These are phyloP conservation scores for Chelonus insularis DNA, from an alignment of 1,140 invertebrate species.

Conservation along the genomic window DNA sequence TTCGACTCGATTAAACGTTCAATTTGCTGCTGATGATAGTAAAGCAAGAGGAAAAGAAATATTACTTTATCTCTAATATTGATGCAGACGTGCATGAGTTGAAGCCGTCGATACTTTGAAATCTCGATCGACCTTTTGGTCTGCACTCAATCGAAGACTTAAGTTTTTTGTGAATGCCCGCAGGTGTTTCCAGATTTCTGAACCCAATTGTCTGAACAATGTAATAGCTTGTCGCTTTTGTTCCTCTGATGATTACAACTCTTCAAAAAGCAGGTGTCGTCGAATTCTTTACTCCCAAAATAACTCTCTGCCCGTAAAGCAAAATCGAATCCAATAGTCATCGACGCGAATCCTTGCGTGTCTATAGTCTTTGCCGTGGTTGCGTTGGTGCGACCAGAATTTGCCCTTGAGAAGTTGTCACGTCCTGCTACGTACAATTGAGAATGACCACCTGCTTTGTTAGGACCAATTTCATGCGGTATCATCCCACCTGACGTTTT, in stretches of 20 bases:
- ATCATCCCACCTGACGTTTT: conserved; percentile 43
- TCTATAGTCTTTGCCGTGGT: conserved; percentile 13
- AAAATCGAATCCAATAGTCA: conserved; percentile 13
- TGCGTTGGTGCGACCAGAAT: conserved; percentile 22
- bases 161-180: not conserved
- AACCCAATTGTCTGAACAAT: not conserved
- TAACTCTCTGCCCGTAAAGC: no score
- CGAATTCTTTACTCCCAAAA: no score
- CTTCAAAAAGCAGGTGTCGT: conserved; percentile 10
- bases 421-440: conserved; percentile 24
- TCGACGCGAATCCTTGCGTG: conserved; percentile 31
- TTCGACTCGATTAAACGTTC: conserved; percentile 44
- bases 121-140: conserved; percentile 20
- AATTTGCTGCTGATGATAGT: conserved; percentile 39
- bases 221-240: not conserved
- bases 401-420: conserved; percentile 22
- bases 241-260: not conserved
- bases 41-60: conserved; percentile 4
- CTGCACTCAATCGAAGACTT: conserved; percentile 2
- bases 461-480: conserved; percentile 44
- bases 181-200: not conserved
- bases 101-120: conserved; percentile 13
- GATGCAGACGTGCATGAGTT: conserved; percentile 20
- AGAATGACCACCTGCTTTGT: conserved; percentile 36
- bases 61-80: conserved; percentile 8